phyloP scores from a whole-genome alignment of 2,113 vertebrate genomes.

The Ramphastos sulfuratus region DNA sequence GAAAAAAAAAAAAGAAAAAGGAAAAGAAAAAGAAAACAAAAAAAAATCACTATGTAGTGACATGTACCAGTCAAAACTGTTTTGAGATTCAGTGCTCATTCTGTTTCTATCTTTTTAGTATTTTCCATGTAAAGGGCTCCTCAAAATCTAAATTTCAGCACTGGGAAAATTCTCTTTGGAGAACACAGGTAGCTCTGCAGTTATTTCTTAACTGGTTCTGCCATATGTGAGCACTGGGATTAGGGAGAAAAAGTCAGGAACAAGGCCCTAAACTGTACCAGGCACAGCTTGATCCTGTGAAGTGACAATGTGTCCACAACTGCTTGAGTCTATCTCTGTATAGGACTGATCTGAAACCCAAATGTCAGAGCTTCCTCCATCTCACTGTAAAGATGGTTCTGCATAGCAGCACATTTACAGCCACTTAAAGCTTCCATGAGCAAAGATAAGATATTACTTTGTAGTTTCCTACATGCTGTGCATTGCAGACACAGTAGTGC shows the following conservation, averaged over 20 bases:
- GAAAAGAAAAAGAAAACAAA: no score
- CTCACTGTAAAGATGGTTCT: background rate
- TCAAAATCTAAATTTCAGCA: background rate
- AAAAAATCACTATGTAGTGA: background rate
- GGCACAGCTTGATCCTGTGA: background rate
- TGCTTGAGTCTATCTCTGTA: background rate
- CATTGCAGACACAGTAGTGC: background rate
- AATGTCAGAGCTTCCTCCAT: background rate
- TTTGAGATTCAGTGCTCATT: background rate
- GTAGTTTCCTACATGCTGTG: background rate
- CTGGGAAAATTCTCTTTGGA: background rate
- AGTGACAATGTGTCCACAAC: background rate
- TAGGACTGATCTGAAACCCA: background rate
- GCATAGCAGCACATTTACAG: background rate
- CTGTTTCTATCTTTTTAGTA: background rate
- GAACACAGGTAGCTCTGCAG: background rate
- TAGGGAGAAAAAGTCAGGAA: background rate
- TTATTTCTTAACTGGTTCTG: background rate
- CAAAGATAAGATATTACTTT: background rate
- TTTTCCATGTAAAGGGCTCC: background rate
- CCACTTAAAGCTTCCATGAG: background rate
- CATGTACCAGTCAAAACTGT: background rate
- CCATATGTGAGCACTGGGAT: background rate
- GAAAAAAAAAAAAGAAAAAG: no score
- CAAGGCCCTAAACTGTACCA: background rate